Evolutionary conservation across 2,888 invertebrate species (phyloP), one percentile per base, ranked within the genome.

Genomic region (Panzeria rudis): DNA sequence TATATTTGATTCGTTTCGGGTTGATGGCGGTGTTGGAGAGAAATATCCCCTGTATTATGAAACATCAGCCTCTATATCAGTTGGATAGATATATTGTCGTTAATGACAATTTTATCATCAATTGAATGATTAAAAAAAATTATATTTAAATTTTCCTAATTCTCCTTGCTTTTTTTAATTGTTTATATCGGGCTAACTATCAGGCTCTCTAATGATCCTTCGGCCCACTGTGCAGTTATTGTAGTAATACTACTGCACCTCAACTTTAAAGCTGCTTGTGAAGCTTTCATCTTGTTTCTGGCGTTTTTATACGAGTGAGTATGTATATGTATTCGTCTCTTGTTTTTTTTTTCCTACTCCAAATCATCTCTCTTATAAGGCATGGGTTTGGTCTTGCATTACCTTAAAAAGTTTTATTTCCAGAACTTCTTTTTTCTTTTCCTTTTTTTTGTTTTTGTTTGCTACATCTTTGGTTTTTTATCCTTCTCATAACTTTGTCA

Each of bases 401-500:
- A 82, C 82, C 85, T 85, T 83, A 85, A 85, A 84, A 82, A 82
- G 72, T 73, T 68, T 77, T 73, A 29, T 78, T 73, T 83, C 50
- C 35, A 75, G 64, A 75, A 84, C 76, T 71, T 59, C 35, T 59
- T 59, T 56, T 56, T 82, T 81, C 68, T 64, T 56, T 47, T 8
- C 44, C 38, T 32, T 38, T 15, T 56, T 66, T 35, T 38, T 44
- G 38, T 32, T 38, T 20, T 56, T 59, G 35, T 35, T 41, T 69
- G 69, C 64, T 75, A 68, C 47, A 69, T 79, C 72, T 80, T 79
- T 61, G n/a, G 52, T 68, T 71, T 75, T 83, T 62, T 69, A 85
- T 82, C 82, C 85, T 85, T 79, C 85, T 85, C 85, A 85, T 85
- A 85, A 85, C 85, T 82, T 85, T 82, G 85, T 85, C 85, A 85